Percentiles rank a stretch among this genome's conserved stretches.
Conservation (phyloP, 2,888 invertebrate species). For the Andrena flavipes region DNA sequence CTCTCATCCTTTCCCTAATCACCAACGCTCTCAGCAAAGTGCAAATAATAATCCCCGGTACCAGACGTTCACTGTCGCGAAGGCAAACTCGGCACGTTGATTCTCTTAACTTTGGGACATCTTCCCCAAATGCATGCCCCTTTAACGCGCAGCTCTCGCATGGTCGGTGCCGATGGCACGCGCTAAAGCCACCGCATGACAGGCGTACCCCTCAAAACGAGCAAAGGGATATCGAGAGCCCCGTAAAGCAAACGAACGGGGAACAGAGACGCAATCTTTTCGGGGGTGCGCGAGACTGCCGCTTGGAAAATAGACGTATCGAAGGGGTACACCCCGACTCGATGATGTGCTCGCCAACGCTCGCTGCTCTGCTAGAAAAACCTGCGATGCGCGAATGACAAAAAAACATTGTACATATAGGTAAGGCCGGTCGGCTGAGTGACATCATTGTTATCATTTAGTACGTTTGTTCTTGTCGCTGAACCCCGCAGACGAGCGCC, state of each 20-base stretch:
- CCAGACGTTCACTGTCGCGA: background rate
- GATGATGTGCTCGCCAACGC: constrained; percentile 57
- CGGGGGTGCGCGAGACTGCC: constrained; percentile 31
- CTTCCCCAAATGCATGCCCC: background rate
- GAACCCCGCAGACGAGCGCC: constrained; percentile 88
- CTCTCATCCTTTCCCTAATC: background rate
- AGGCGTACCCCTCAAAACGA: no score
- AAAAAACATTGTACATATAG: constrained; percentile 72
- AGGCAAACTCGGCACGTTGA: background rate
- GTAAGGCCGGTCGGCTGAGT: constrained; percentile 79
- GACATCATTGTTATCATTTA: constrained; percentile 86
- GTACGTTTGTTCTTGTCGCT: constrained; percentile 91
- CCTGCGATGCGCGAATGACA: constrained; percentile 73
- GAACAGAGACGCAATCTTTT: background rate
- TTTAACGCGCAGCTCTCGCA: background rate
- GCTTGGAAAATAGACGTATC: constrained; percentile 27
- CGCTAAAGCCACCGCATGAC: background rate
- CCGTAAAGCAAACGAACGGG: background rate
- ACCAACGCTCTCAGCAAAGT: background rate
- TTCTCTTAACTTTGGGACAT: background rate
- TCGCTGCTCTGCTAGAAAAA: constrained; percentile 68
- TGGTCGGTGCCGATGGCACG: background rate
- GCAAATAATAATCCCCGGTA: background rate
- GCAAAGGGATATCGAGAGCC: no score
- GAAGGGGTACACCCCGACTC: constrained; percentile 17